These are phyloP conservation scores for Chiloscyllium plagiosum DNA, from an alignment of 2,113 vertebrate species.

Conservation along the genomic window DNA sequence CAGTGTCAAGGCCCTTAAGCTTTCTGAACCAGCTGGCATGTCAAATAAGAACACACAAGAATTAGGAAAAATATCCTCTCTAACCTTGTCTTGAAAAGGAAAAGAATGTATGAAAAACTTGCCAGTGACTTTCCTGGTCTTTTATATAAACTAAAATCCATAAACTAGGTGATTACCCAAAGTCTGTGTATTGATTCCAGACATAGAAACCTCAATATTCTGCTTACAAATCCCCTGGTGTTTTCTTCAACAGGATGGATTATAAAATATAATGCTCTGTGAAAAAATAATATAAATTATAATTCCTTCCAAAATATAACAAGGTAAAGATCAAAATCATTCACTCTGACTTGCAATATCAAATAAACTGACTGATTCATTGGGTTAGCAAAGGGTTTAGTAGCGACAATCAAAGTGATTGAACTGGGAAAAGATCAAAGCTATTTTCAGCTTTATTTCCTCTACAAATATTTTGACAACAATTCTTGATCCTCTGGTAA, in stretches of 20 bases:
- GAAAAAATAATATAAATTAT: background rate
- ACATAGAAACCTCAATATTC: background rate
- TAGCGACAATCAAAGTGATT: background rate
- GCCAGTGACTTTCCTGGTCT: background rate
- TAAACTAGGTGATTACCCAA: background rate
- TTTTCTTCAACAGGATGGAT: background rate
- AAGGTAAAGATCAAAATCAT: background rate
- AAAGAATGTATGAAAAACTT: background rate
- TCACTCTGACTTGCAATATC: background rate
- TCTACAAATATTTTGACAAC: background rate
- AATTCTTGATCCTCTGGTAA: background rate
- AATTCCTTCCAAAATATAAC: background rate
- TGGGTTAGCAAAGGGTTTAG: background rate
- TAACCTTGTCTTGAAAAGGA: no score
- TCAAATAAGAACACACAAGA: no score
- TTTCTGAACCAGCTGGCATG: no score
- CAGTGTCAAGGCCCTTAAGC: no score
- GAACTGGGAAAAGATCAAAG: background rate
- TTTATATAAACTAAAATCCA: background rate
- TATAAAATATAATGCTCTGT: background rate
- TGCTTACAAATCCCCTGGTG: background rate
- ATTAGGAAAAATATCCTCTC: no score
- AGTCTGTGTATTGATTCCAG: background rate
- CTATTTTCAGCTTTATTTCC: background rate
- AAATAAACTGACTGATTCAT: background rate